Percentiles rank a stretch among this genome's conserved stretches.
Evolutionary conservation across 2,888 invertebrate species (phyloP).

Genomic region (Ecdyonurus torrentis): DNA sequence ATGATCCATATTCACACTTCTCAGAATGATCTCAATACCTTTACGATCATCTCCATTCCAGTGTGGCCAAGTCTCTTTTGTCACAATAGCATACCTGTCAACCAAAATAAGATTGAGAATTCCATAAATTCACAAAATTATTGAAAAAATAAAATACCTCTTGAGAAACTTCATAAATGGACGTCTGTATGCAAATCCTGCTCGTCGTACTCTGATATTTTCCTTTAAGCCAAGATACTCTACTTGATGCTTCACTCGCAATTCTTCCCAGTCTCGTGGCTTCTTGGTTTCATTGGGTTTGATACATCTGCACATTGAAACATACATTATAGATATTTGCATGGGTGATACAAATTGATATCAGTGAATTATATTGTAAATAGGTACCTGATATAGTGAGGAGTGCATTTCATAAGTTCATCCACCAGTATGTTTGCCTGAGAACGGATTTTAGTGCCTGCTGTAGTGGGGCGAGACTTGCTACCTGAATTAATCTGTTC

Average conservation of each 20-base stretch:
- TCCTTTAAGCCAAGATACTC: conserved; percentile 50
- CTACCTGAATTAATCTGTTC: conserved; percentile 29
- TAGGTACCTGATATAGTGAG: conserved; percentile 42
- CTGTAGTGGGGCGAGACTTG: conserved; percentile 43
- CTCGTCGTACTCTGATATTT: conserved; percentile 46
- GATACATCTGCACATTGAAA: conserved; percentile 41
- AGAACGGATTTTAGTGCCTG: conserved; percentile 44
- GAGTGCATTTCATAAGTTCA: conserved; percentile 45
- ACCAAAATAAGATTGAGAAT: too few species aligned
- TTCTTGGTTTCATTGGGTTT: conserved; percentile 52
- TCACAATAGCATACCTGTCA: conserved; percentile 42
- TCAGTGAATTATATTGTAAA: neutral
- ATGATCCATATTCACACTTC: conserved; percentile 36
- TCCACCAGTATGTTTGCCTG: conserved; percentile 47
- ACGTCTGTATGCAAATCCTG: conserved; percentile 47
- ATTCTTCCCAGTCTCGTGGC: conserved; percentile 44
- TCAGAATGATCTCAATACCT: conserved; percentile 38
- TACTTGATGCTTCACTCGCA: conserved; percentile 40
- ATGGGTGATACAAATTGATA: too few species aligned
- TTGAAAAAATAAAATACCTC: conserved; percentile 23
- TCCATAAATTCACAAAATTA: too few species aligned
- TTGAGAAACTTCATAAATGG: conserved; percentile 42
- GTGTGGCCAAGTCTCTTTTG: conserved; percentile 41
- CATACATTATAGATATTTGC: too few species aligned
- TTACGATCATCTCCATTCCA: conserved; percentile 35